phyloP scores from a whole-genome alignment of 2,113 vertebrate genomes.

The Rhea pennata region DNA sequence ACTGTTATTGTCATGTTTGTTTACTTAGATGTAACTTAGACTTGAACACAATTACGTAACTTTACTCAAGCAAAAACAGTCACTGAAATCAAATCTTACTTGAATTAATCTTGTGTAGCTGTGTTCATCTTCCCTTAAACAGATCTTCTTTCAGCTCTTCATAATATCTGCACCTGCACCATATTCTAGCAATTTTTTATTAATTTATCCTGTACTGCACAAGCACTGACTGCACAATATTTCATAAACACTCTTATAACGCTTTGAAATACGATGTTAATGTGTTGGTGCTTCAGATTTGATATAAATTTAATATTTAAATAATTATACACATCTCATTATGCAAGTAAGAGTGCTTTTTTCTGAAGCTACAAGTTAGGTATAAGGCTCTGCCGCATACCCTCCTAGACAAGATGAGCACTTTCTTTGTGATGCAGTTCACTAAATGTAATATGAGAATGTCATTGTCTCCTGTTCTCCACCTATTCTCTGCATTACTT shows the following conservation, averaged over 20 bases:
- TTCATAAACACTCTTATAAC: not conserved
- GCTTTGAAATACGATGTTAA: not conserved
- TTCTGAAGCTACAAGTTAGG: not conserved
- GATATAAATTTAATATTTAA: not conserved
- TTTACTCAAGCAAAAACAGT: not conserved
- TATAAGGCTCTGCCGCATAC: not conserved
- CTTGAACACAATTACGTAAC: not conserved
- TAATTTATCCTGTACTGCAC: no score
- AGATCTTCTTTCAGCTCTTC: not conserved
- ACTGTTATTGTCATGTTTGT: not conserved
- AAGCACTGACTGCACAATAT: not conserved
- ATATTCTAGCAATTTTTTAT: not conserved
- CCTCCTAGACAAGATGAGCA: not conserved
- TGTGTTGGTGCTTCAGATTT: not conserved
- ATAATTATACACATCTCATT: not conserved
- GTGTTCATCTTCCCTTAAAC: not conserved
- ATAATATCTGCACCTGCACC: not conserved
- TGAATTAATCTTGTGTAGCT: not conserved
- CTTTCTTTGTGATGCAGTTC: not conserved
- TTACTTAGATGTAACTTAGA: not conserved
- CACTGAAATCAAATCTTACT: not conserved
- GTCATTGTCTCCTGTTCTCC: not conserved
- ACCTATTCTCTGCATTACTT: not conserved
- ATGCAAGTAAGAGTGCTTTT: not conserved
- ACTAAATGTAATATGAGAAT: not conserved